Evolutionary conservation across 30 jellyfish, hydroid and myxozoan genomes (phyloP).

Genomic region (Phacellophora camtschatica): DNA sequence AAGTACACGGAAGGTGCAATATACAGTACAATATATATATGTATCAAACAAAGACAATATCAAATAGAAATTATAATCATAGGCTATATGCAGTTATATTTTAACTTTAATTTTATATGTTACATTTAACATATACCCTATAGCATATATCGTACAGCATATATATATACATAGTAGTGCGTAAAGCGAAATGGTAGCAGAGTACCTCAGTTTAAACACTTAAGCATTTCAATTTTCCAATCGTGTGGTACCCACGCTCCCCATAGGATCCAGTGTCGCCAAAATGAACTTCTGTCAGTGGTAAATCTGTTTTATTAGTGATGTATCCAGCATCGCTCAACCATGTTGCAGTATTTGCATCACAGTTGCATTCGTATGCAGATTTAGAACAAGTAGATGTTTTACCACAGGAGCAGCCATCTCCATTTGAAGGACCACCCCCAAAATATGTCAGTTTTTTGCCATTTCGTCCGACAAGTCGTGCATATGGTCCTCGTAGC

Average conservation of each 20-base stretch:
- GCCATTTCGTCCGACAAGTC: slow-evolving; percentile 36
- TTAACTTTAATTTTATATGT: too few relatives aligned
- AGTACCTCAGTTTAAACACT: too few relatives aligned
- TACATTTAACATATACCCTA: too few relatives aligned
- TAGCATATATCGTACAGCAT: too few relatives aligned
- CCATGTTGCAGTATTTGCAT: background rate
- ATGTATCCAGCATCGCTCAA: slow-evolving; percentile 11
- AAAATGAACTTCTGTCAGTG: background rate
- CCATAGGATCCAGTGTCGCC: background rate
- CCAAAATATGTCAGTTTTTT: slow-evolving; percentile 7
- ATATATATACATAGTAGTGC: too few relatives aligned
- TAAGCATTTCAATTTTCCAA: slow-evolving; percentile 13
- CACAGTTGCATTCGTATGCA: slow-evolving; percentile 24
- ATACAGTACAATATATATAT: too few relatives aligned
- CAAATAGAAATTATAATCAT: too few relatives aligned
- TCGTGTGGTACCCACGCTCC: background rate
- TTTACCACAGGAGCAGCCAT: slow-evolving; percentile 49
- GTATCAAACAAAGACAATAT: too few relatives aligned
- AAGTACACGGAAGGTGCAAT: too few relatives aligned
- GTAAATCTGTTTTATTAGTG: slow-evolving; percentile 4
- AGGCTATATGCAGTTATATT: too few relatives aligned
- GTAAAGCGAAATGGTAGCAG: too few relatives aligned
- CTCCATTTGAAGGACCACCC: slow-evolving; percentile 44
- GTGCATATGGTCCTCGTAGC: too few relatives aligned
- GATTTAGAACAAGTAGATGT: background rate